These are phyloP conservation scores for Acronicta psi DNA, from an alignment of 2,888 invertebrate species.

Conservation along the genomic window DNA sequence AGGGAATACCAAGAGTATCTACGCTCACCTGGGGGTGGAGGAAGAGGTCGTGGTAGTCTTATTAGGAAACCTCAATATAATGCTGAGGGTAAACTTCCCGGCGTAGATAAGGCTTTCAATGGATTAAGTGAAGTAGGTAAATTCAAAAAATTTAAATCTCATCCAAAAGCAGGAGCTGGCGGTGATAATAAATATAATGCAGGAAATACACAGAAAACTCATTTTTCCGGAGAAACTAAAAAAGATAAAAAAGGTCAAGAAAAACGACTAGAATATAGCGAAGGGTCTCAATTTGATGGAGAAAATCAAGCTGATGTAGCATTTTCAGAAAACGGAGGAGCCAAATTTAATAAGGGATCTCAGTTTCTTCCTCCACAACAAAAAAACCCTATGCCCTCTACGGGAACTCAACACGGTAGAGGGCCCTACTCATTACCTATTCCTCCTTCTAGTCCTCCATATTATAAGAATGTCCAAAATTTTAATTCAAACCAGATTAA, in stretches of 20 bases:
- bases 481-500: too few species aligned
- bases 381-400: too few species aligned
- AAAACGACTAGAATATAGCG: neutral
- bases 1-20: neutral
- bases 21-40: neutral
- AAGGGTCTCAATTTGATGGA: neutral
- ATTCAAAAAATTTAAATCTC: too few species aligned
- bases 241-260: neutral
- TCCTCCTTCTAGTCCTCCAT: too few species aligned
- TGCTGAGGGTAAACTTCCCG: neutral
- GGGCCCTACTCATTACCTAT: too few species aligned
- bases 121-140: too few species aligned
- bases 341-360: too few species aligned
- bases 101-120: too few species aligned
- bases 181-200: neutral
- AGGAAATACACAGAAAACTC: neutral
- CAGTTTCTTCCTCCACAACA: too few species aligned
- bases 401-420: neutral
- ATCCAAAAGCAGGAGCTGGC: too few species aligned
- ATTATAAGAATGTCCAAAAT: too few species aligned
- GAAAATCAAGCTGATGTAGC: neutral
- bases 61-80: neutral
- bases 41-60: neutral
- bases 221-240: too few species aligned
- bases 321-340: neutral